These are phyloP conservation scores for Himalopsyche tibetana DNA, from an alignment of 2,888 invertebrate species.

Conservation along the genomic window DNA sequence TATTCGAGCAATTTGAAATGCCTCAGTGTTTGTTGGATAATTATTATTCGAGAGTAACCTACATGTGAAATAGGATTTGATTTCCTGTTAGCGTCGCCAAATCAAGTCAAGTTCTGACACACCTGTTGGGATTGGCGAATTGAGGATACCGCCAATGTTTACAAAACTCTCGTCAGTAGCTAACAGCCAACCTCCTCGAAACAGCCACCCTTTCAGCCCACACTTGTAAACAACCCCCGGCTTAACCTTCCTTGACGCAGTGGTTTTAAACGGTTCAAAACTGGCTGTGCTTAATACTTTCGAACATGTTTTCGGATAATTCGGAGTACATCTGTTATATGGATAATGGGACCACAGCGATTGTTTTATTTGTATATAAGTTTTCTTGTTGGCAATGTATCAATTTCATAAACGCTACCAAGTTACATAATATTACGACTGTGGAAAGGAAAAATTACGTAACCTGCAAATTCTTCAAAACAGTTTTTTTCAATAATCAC, in stretches of 20 bases:
- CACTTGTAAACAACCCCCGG: conserved; percentile 9
- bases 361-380: too few relatives aligned
- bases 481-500: too few relatives aligned
- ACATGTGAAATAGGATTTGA: conserved; percentile 32
- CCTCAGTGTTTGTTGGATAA: background rate
- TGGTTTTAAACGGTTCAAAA: background rate
- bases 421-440: too few relatives aligned
- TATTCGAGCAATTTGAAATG: background rate
- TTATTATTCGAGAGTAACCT: conserved; percentile 35
- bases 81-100: conserved; percentile 23
- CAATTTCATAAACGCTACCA: too few relatives aligned
- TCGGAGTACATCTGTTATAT: too few relatives aligned
- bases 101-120: conserved; percentile 34
- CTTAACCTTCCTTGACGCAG: background rate
- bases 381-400: too few relatives aligned
- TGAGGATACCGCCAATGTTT: conserved; percentile 22
- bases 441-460: too few relatives aligned
- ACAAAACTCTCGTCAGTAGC: conserved; percentile 21
- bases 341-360: too few relatives aligned
- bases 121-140: conserved; percentile 32
- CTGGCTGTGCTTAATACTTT: too few relatives aligned
- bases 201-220: conserved; percentile 4
- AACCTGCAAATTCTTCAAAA: too few relatives aligned
- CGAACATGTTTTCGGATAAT: too few relatives aligned
- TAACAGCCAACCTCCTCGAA: background rate